These are phyloP conservation scores for Bhutanitis thaidina DNA, from an alignment of 2,888 invertebrate genomes.

Conservation along the genomic window DNA sequence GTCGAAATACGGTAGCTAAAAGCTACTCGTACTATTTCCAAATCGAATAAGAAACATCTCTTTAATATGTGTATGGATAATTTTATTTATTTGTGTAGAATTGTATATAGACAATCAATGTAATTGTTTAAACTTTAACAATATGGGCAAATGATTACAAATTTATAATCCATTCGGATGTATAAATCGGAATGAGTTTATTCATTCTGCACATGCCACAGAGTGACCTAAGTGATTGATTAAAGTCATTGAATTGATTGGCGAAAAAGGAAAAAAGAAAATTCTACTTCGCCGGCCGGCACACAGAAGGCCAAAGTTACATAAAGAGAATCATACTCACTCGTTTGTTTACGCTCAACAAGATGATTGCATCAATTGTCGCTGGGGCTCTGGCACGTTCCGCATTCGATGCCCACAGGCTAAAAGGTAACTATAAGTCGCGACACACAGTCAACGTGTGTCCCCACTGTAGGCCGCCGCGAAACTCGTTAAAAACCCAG, in stretches of 20 bases:
- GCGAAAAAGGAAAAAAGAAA: slow-evolving; percentile 15
- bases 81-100: no score
- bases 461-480: slow-evolving; percentile 46
- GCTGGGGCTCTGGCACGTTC: slow-evolving; percentile 66
- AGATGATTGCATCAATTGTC: slow-evolving; percentile 74
- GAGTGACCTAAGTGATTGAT: neutral
- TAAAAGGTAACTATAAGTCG: slow-evolving; percentile 33
- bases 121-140: no score
- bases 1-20: no score
- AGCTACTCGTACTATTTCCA: no score
- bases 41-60: no score
- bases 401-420: slow-evolving; percentile 40
- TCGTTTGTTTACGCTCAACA: slow-evolving; percentile 75
- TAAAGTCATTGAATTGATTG: slow-evolving; percentile 5
- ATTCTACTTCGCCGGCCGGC: slow-evolving; percentile 28
- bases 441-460: slow-evolving; percentile 39
- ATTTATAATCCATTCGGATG: no score
- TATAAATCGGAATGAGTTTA: neutral
- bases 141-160: no score
- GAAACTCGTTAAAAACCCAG: slow-evolving; percentile 52
- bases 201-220: neutral
- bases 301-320: slow-evolving; percentile 38
- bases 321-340: slow-evolving; percentile 64
- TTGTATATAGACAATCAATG: no score
- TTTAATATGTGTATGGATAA: no score